Evolutionary conservation across 2,113 vertebrate genomes (phyloP), one percentile per base, ranked within the genome.

Genomic region (Cichladusa arquata): DNA sequence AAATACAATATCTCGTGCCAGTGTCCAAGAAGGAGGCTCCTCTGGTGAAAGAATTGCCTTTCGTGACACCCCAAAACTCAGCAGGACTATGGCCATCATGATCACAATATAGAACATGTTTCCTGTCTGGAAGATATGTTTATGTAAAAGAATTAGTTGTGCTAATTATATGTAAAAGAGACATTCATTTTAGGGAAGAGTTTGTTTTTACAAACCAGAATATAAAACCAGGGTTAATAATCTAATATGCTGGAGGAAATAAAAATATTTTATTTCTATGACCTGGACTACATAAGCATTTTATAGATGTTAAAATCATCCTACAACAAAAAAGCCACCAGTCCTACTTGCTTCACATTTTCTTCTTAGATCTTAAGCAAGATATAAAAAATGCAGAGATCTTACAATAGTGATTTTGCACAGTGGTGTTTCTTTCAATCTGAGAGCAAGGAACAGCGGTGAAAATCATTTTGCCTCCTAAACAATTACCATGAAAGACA

Each of bases 61-160:
- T 77, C 99, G 98, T 38, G 99, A 98, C 51, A 99, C 99, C 3
- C 99, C 99, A 25, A 99, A 99, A 95, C 99, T 99, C 96, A 99
- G 91, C 54, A 99, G 95, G 44, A 99, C 98, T 31, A 99, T 99
- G 19, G 99, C 99, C 99, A 99, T 99, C 95, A 99, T 99, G 92
- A 99, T 97, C 90, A 99, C 99, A 19, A 99, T 99, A 96, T 98
- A 99, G 97, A 99, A 99, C 99, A 99, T 99, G 96, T 99, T 99
- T 69, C 98, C 98, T 79, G 99, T 99, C 99, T 99, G 60, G 26
- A 86, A 94, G 24, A 91, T 2, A 83, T 2, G 10, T 85, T 84
- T 57, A 85, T 36, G 87, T 86, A 51, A 94, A 20, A 91, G 18
- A 73, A 92, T 34, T 76, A 22, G n/a, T 44, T 62, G 38, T 16